Evolutionary conservation across 2,888 invertebrate species (phyloP).

Genomic region (Patella depressa): DNA sequence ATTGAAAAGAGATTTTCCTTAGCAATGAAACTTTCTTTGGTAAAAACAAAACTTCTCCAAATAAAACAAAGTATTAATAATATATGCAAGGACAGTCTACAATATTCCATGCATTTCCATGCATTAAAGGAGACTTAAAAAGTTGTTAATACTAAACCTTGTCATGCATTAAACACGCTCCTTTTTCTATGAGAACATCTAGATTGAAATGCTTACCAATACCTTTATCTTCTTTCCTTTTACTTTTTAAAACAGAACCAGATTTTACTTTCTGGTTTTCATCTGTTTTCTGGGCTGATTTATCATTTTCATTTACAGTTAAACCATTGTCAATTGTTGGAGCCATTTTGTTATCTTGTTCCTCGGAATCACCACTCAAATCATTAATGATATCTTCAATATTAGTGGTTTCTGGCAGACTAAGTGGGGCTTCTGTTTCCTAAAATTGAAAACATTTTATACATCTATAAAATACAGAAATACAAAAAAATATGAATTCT

Average conservation of each 20-base stretch:
- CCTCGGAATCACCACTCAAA: not conserved
- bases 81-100: not conserved
- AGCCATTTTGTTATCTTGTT: constrained; percentile 18
- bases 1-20: too few relatives aligned
- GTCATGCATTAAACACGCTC: too few relatives aligned
- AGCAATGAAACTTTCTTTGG: too few relatives aligned
- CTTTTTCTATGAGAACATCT: too few relatives aligned
- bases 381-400: not conserved
- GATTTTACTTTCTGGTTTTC: constrained; percentile 4
- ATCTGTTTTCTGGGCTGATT: constrained; percentile 17
- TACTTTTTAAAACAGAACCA: constrained; percentile 42
- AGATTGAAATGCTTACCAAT: constrained; percentile 49
- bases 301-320: constrained; percentile 20
- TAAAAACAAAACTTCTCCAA: too few relatives aligned
- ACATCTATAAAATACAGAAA: too few relatives aligned
- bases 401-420: constrained; percentile 1
- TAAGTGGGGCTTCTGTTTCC: constrained; percentile 5
- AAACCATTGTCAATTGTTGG: constrained; percentile 13
- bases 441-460: not conserved
- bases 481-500: too few relatives aligned
- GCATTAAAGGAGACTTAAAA: too few relatives aligned
- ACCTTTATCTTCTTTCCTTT: constrained; percentile 64
- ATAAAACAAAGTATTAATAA: too few relatives aligned
- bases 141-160: too few relatives aligned
- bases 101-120: too few relatives aligned